A percentile compares a stretch with the other conserved stretches of the same genome.
Conservation (phyloP, 2,888 invertebrate species). For the Abscondita cerata region DNA sequence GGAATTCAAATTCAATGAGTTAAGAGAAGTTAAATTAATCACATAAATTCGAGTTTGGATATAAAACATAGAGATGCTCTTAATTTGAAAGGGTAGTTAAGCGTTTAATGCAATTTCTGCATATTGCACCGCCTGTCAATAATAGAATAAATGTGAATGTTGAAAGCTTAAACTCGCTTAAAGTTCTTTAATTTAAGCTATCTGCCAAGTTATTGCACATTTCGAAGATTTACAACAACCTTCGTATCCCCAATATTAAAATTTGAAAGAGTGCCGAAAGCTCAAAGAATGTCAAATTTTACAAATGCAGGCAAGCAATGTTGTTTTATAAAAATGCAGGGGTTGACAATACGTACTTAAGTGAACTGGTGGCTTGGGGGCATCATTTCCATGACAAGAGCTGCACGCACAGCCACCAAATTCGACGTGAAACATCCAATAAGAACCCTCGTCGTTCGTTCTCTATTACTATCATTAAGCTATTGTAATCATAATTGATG, state of each 20-base stretch:
- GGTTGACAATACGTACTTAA: constrained; percentile 45
- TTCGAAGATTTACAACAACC: no score
- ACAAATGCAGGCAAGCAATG: constrained; percentile 20
- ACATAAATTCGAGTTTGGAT: no score
- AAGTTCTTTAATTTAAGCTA: no score
- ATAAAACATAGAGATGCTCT: no score
- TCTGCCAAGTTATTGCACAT: no score
- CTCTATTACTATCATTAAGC: constrained; percentile 47
- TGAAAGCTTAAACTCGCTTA: no score
- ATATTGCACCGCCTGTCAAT: no score
- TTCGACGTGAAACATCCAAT: constrained; percentile 55
- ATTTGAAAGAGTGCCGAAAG: neutral
- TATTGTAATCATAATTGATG: constrained; percentile 44
- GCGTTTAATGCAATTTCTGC: no score
- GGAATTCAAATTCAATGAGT: no score
- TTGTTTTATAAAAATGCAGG: constrained; percentile 37
- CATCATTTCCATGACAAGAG: constrained; percentile 67
- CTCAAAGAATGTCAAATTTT: constrained; percentile 10
- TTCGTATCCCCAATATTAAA: neutral
- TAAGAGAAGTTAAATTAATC: no score
- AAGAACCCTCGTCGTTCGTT: constrained; percentile 41
- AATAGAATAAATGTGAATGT: no score
- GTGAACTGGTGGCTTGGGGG: constrained; percentile 57
- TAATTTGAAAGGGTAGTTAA: no score
- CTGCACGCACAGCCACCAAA: constrained; percentile 51